Conservation (phyloP, 2,888 invertebrate species). For the Cyclophora albipunctata region DNA sequence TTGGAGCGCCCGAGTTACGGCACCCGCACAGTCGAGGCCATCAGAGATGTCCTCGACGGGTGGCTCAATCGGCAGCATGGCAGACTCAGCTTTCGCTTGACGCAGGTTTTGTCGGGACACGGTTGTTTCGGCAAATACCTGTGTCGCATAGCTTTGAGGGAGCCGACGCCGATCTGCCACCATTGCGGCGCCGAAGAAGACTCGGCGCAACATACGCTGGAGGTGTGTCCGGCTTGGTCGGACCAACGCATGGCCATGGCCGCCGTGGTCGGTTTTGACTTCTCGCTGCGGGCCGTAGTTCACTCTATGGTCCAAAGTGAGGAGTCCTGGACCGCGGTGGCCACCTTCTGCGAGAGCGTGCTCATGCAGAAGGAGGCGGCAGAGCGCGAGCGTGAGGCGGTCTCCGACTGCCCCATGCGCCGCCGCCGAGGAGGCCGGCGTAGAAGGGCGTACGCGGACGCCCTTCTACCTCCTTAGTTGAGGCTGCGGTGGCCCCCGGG, state of each 20-base stretch:
- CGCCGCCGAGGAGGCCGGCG: not conserved
- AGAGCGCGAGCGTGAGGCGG: not conserved
- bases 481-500: not conserved
- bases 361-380: conserved; percentile 1
- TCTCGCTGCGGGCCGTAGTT: conserved; percentile 2
- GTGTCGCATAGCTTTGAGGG: not conserved
- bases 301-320: not conserved
- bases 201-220: not conserved
- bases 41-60: not conserved
- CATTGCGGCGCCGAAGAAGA: not conserved
- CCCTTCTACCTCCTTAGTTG: not conserved
- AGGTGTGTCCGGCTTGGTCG: conserved; percentile 1
- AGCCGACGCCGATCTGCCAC: not conserved
- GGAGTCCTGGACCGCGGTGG: not conserved
- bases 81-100: not conserved
- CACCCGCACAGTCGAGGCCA: not conserved
- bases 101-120: not conserved
- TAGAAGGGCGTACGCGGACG: not conserved
- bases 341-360: not conserved
- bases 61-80: not conserved
- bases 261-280: not conserved
- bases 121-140: conserved; percentile 2
- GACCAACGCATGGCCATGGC: not conserved
- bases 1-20: not conserved
- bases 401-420: not conserved